These are phyloP conservation scores for Sebastes trivittatus DNA, from an alignment of 2,797 vertebrate species.

Conservation along the genomic window DNA sequence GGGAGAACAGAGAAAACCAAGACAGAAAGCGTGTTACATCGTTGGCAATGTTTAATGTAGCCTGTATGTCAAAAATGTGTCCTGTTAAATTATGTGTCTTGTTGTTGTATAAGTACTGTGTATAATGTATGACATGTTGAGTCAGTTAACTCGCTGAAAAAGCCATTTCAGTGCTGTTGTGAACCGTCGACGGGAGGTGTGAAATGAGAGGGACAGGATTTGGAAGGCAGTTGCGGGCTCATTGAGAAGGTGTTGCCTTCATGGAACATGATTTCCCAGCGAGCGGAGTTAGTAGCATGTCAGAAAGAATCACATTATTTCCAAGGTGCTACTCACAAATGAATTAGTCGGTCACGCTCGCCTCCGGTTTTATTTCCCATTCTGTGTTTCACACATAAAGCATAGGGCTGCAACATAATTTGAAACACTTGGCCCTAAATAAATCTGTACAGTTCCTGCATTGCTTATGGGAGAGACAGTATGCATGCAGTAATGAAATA, in stretches of 20 bases:
- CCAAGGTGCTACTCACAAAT: slow-evolving; percentile 20
- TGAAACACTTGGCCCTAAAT: not conserved
- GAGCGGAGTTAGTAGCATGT: slow-evolving; percentile 34
- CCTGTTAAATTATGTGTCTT: not conserved
- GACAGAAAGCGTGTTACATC: not conserved
- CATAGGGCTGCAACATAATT: not conserved
- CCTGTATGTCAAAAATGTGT: not conserved
- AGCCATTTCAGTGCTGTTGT: not conserved
- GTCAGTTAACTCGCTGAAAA: slow-evolving; percentile 5
- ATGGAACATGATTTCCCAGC: slow-evolving; percentile 28
- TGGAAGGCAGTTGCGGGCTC: slow-evolving; percentile 8
- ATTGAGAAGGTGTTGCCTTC: slow-evolving; percentile 39
- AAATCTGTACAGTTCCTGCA: not conserved
- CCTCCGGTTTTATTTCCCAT: not conserved
- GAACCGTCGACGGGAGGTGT: slow-evolving; percentile 2
- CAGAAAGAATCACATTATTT: slow-evolving; percentile 20
- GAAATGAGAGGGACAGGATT: slow-evolving; percentile 36
- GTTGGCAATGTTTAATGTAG: not conserved
- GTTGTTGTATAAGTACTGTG: not conserved
- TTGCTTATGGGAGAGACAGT: not conserved
- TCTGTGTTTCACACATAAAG: slow-evolving; percentile 1
- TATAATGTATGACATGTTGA: not conserved
- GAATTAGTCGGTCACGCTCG: slow-evolving; percentile 1
- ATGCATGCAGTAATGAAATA: not conserved
- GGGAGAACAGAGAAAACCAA: not conserved